Evolutionary conservation across 2,888 invertebrate species (phyloP).

Genomic region (Nephrotoma flavescens): DNA sequence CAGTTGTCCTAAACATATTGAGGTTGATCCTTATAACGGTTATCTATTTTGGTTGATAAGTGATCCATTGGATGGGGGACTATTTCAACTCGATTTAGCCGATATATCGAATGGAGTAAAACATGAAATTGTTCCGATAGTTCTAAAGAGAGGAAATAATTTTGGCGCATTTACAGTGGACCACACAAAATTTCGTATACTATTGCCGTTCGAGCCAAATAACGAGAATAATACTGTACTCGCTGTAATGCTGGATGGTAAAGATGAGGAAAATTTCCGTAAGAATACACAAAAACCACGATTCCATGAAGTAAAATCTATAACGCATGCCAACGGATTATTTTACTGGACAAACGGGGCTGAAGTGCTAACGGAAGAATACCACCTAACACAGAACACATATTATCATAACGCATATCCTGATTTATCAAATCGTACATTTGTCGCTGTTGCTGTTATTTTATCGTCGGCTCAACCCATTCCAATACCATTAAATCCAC

Average conservation of each 20-base stretch:
- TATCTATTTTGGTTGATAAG: conserved; percentile 66
- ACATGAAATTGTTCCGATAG: conserved; percentile 49
- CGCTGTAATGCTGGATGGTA: conserved; percentile 63
- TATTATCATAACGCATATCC: conserved; percentile 68
- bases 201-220: conserved; percentile 49
- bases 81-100: conserved; percentile 62
- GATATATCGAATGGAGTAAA: conserved; percentile 61
- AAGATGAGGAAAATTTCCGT: conserved; percentile 55
- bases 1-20: conserved; percentile 59
- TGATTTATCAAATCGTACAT: conserved; percentile 34
- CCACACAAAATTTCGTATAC: conserved; percentile 61
- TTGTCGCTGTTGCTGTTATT: conserved; percentile 39
- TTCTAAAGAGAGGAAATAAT: conserved; percentile 47
- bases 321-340: conserved; percentile 58
- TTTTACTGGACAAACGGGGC: conserved; percentile 80
- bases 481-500: conserved; percentile 65
- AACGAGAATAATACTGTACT: conserved; percentile 55
- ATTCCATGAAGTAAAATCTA: conserved; percentile 57
- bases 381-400: conserved; percentile 47
- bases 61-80: conserved; percentile 42
- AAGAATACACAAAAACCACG: conserved; percentile 60
- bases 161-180: conserved; percentile 75
- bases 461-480: conserved; percentile 61
- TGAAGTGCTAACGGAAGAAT: conserved; percentile 64
- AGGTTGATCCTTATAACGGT: conserved; percentile 87